Evolutionary conservation across 92 coral and sea anemone species (phyloP), one percentile per base, ranked within the genome.

Genomic region (Porites rus): DNA sequence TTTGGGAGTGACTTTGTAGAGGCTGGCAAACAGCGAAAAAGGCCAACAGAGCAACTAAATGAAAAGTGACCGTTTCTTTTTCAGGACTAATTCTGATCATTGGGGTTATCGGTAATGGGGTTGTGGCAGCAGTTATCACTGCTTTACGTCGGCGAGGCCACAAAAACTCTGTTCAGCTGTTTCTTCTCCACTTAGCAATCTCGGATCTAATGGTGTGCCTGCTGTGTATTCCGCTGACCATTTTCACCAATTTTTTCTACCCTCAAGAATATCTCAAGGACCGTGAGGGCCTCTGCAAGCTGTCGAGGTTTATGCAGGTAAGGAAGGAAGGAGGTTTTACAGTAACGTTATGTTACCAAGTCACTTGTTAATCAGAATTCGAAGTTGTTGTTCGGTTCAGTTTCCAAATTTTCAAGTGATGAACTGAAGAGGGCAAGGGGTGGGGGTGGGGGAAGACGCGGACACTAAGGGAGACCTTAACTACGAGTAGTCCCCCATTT

Each of bases 171-270:
- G 92, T 92, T 74, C 94, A 92, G 80, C 71, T 92, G 80, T 88
- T 88, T 64, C 78, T 92, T 61, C 82, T 77, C 7, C 92, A 92
- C 78, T 86, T 92, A 68, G 94, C 94, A 58, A 88, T 92, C 67
- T 92, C 94, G 1, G 92, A 92, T 81, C 82, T 92, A 18, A 63
- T 92, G 70, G 94, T 92, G 20, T 92, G 92, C 87, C 51, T 88
- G 59, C 82, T 92, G 21, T 92, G 94, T 72, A 67, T 92, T 38
- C 92, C 92, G 83, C 87, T 92, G 90, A 92, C 94, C 85, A 51
- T 92, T 58, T 88, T 84, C 54, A 79, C 79, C 52, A 92, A 92
- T 72, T 92, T 92, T 74, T 79, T 65, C 75, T 88, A 92, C 81
- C 94, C 94, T 38, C 59, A 31, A 50, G 67, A 74, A 38, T 54